Conservation (phyloP, 2,888 invertebrate species). For the Acleris holmiana region DNA sequence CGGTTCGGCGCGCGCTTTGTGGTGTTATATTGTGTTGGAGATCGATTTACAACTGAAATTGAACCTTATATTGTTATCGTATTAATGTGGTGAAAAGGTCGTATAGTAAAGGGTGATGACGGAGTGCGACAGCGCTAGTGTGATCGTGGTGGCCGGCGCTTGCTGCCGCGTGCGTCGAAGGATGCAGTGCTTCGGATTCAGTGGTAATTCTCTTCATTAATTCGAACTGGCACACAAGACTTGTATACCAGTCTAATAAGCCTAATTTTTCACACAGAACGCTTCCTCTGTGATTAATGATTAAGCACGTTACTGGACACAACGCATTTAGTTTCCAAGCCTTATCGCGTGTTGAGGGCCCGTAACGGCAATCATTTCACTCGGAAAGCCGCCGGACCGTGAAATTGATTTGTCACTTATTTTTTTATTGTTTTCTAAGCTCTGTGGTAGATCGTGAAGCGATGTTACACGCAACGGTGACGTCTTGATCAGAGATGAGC, state of each 20-base stretch:
- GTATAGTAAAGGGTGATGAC: slow-evolving; percentile 72
- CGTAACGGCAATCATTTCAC: slow-evolving; percentile 24
- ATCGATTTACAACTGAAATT: slow-evolving; percentile 38
- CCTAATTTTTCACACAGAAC: slow-evolving; percentile 3
- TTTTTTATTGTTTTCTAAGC: slow-evolving; percentile 42
- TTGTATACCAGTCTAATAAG: background rate
- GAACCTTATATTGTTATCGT: slow-evolving; percentile 49
- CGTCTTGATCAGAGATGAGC: slow-evolving; percentile 33
- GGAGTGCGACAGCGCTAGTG: slow-evolving; percentile 71
- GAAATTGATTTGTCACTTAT: slow-evolving; percentile 58
- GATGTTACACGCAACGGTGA: slow-evolving; percentile 22
- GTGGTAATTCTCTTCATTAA: slow-evolving; percentile 63
- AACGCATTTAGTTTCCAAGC: slow-evolving; percentile 4
- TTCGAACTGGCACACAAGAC: slow-evolving; percentile 35
- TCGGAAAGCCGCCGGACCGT: slow-evolving; percentile 41
- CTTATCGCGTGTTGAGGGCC: slow-evolving; percentile 22
- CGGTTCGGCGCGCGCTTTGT: slow-evolving; percentile 61
- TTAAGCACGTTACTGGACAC: background rate
- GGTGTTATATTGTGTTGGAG: slow-evolving; percentile 42
- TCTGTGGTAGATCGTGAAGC: slow-evolving; percentile 13
- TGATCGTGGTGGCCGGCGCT: slow-evolving; percentile 64
- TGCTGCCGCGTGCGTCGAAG: slow-evolving; percentile 78
- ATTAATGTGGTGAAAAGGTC: slow-evolving; percentile 53
- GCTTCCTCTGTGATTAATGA: background rate
- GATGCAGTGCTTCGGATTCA: slow-evolving; percentile 80